phyloP scores from a whole-genome alignment of 64 coral and sea anemone genomes.

The Montipora efflorescens region DNA sequence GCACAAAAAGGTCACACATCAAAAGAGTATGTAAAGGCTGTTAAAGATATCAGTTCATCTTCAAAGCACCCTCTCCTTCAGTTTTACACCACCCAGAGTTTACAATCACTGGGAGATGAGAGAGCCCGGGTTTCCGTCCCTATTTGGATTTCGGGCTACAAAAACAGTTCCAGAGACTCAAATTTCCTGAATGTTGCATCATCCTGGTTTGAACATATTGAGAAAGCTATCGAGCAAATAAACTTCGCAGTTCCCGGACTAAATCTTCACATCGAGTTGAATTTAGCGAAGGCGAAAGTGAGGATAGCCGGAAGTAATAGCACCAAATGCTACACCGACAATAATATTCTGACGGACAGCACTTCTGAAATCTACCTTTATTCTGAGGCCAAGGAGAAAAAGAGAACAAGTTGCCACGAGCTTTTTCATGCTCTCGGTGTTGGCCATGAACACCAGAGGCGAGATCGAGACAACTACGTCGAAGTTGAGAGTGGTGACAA shows the following conservation, averaged over 20 bases:
- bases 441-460: slow-evolving; percentile 1
- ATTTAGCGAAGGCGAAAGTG: background rate
- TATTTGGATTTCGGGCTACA: background rate
- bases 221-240: background rate
- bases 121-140: background rate
- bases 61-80: background rate
- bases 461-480: background rate
- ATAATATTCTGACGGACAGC: background rate
- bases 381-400: background rate
- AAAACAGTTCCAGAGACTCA: background rate
- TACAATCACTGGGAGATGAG: background rate
- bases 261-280: background rate
- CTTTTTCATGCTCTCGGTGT: background rate
- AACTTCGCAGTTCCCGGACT: background rate
- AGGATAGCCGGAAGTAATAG: background rate
- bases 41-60: background rate
- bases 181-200: background rate
- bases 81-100: background rate
- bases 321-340: background rate
- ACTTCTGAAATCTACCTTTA: background rate
- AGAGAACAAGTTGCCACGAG: background rate
- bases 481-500: background rate
- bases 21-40: background rate
- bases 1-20: background rate
- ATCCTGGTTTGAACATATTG: too few species aligned